Percentiles rank a stretch among this genome's conserved stretches.
These are phyloP conservation scores for Xiphorhynchus elegans DNA, from an alignment of 2,113 vertebrate species.

Conservation along the genomic window DNA sequence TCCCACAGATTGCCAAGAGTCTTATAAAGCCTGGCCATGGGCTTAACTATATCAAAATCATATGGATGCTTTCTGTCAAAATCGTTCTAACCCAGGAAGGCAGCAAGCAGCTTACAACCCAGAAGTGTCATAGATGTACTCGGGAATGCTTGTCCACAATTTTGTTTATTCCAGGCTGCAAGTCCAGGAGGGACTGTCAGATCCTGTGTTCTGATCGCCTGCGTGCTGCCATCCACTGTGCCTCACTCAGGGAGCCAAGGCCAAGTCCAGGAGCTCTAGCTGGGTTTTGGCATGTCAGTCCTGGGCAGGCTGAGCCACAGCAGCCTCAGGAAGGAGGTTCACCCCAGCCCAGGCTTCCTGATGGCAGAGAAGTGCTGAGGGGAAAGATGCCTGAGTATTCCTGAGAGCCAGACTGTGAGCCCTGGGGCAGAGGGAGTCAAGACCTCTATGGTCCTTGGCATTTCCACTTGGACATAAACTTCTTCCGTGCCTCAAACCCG, in stretches of 20 bases:
- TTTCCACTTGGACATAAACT: neutral
- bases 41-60: neutral
- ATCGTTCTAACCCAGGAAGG: neutral
- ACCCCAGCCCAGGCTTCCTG: neutral
- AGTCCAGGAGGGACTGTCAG: constrained; percentile 38
- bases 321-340: neutral
- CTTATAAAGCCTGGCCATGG: neutral
- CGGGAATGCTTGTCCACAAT: neutral
- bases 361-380: neutral
- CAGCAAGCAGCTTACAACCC: neutral
- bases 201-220: neutral
- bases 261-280: neutral
- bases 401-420: neutral
- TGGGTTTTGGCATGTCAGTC: neutral
- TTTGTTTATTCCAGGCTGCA: neutral
- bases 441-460: neutral
- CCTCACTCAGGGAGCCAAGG: neutral
- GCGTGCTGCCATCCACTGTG: neutral
- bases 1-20: neutral
- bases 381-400: neutral
- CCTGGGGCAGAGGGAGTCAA: neutral
- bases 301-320: neutral
- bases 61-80: neutral
- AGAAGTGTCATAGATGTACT: neutral
- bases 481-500: neutral